phyloP scores from a whole-genome alignment of 1,140 invertebrate genomes.

The Drosophila teissieri region DNA sequence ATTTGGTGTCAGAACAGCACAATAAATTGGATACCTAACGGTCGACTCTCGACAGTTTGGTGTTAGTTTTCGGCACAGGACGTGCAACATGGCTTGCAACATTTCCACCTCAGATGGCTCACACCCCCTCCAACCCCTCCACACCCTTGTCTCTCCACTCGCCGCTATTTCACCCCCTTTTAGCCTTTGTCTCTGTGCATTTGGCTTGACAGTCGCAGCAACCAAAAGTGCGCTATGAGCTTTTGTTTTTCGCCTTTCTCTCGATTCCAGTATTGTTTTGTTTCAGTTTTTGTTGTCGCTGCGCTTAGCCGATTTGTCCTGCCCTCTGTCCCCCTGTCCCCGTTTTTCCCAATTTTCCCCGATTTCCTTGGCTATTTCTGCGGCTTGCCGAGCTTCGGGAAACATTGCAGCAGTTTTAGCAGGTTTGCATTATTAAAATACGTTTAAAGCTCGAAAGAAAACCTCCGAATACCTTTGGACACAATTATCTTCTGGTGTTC shows the following conservation, averaged over 20 bases:
- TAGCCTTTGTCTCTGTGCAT: conserved; percentile 70
- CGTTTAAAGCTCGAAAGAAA: conserved; percentile 26
- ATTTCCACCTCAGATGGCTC: conserved; percentile 46
- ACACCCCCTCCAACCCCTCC: not conserved
- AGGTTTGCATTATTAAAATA: conserved; percentile 65
- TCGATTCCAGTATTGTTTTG: conserved; percentile 9
- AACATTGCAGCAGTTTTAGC: conserved; percentile 38
- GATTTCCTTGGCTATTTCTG: conserved; percentile 15
- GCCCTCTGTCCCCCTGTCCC: too few species aligned
- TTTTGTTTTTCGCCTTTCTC: conserved; percentile 64
- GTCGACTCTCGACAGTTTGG: conserved; percentile 17
- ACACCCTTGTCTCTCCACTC: too few species aligned
- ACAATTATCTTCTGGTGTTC: conserved; percentile 44
- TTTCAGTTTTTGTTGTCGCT: conserved; percentile 9
- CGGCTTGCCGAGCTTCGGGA: conserved; percentile 36
- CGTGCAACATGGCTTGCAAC: conserved; percentile 46
- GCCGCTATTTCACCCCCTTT: conserved; percentile 19
- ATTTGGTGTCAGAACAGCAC: not conserved
- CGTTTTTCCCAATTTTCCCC: not conserved
- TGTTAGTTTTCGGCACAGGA: conserved; percentile 15
- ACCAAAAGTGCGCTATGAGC: conserved; percentile 66
- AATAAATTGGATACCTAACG: conserved; percentile 9
- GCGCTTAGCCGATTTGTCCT: conserved; percentile 24
- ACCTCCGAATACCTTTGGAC: conserved; percentile 7
- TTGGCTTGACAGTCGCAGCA: conserved; percentile 74